Conservation (phyloP, 1,140 invertebrate genomes). For the Cydia pomonella region DNA sequence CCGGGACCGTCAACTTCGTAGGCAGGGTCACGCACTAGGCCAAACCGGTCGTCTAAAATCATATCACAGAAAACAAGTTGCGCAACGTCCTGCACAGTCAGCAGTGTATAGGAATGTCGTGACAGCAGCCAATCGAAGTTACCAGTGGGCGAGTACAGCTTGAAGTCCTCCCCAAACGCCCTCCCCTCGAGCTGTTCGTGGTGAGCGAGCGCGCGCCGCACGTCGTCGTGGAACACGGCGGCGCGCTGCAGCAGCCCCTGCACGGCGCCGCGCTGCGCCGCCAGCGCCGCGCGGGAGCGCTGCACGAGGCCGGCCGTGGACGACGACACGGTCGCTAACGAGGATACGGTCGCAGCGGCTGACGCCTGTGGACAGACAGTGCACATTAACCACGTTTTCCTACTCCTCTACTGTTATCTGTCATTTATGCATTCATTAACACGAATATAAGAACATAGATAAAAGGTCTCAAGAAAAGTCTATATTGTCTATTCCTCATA, state of each 20-base stretch:
- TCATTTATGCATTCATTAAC: no score
- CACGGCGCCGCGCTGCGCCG: constrained; percentile 32
- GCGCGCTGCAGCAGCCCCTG: background rate
- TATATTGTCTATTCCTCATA: no score
- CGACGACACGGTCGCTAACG: constrained; percentile 34
- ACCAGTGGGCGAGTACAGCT: constrained; percentile 75
- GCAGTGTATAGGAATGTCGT: no score
- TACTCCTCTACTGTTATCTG: no score
- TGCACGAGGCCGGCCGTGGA: background rate
- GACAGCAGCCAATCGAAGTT: no score
- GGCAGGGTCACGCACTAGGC: no score
- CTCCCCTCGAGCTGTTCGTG: constrained; percentile 50
- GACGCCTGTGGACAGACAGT: constrained; percentile 37
- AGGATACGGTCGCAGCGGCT: constrained; percentile 36
- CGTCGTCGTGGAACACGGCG: constrained; percentile 31
- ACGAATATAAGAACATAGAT: no score
- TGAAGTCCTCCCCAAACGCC: constrained; percentile 74
- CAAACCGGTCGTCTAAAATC: background rate
- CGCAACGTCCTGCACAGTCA: no score
- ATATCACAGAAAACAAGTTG: no score
- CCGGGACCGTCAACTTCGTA: no score
- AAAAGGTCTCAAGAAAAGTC: no score
- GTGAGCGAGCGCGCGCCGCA: constrained; percentile 42
- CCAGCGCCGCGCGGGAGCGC: background rate
- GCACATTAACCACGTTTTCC: background rate